These are phyloP conservation scores for Eriosoma lanigerum DNA, from an alignment of 1,140 invertebrate genomes.

Conservation along the genomic window DNA sequence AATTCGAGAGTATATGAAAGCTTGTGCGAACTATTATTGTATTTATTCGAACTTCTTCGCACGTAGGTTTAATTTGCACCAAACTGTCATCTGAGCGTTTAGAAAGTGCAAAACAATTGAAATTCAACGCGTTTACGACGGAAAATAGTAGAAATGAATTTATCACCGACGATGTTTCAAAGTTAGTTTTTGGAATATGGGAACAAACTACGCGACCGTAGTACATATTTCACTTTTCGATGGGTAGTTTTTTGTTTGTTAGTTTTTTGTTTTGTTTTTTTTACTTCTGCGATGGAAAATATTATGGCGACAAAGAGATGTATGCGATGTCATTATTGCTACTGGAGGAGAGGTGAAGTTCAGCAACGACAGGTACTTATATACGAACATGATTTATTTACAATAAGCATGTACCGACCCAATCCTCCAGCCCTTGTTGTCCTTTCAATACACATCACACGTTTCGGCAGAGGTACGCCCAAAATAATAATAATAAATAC, in stretches of 20 bases:
- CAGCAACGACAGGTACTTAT: constrained; percentile 10
- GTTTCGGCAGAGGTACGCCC: not conserved
- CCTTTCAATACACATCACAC: not conserved
- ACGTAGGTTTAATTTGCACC: not conserved
- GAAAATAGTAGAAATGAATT: not conserved
- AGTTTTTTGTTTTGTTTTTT: too few species aligned
- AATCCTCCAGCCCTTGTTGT: too few species aligned
- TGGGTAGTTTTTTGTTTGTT: constrained; percentile 8
- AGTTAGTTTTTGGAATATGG: constrained; percentile 6
- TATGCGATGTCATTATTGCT: constrained; percentile 2
- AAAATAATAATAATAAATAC: too few species aligned
- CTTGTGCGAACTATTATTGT: too few species aligned
- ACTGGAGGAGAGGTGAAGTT: not conserved
- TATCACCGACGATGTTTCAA: constrained; percentile 19
- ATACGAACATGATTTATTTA: constrained; percentile 24
- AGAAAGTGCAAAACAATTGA: not conserved
- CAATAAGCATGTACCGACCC: not conserved
- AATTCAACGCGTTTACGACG: constrained; percentile 6
- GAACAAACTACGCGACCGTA: not conserved
- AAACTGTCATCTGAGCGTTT: not conserved
- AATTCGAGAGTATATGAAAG: too few species aligned
- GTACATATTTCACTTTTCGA: constrained; percentile 31
- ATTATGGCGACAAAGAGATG: constrained; percentile 6
- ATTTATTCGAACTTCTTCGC: not conserved
- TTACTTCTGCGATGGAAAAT: not conserved